These are phyloP conservation scores for Drosophila serrata DNA, from an alignment of 1,140 invertebrate species.

Conservation along the genomic window DNA sequence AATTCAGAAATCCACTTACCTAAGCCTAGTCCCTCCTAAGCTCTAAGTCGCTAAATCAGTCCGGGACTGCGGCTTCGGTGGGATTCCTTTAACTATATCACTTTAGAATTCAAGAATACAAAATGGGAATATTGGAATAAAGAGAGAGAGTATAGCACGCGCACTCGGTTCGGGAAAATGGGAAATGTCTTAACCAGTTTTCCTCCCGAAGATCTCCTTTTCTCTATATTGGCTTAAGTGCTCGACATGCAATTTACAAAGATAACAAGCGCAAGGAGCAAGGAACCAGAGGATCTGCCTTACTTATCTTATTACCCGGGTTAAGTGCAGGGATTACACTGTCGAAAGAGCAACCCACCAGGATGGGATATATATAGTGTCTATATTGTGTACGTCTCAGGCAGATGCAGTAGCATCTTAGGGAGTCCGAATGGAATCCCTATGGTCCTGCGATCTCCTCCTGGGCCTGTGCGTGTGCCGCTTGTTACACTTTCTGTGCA, in stretches of 20 bases:
- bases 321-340: constrained; percentile 78
- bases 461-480: constrained; percentile 67
- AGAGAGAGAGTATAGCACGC: constrained; percentile 57
- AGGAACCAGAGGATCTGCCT: constrained; percentile 61
- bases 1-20: constrained; percentile 76
- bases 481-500: constrained; percentile 76
- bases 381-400: constrained; percentile 3
- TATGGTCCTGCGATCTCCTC: constrained; percentile 11
- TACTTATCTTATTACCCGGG: constrained; percentile 83
- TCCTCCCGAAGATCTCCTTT: background rate
- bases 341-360: constrained; percentile 75
- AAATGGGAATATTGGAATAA: constrained; percentile 19
- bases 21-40: constrained; percentile 55
- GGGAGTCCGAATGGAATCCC: background rate
- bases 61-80: constrained; percentile 16
- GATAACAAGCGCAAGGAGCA: constrained; percentile 77
- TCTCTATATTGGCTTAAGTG: constrained; percentile 70
- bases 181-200: constrained; percentile 57
- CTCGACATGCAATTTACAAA: constrained; percentile 82
- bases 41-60: constrained; percentile 74
- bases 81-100: constrained; percentile 73
- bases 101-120: constrained; percentile 43
- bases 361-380: constrained; percentile 1
- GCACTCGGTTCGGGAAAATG: constrained; percentile 20
- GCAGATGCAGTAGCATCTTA: constrained; percentile 59